Percentiles rank a stretch among this genome's conserved stretches.
Conservation (phyloP, 2,113 vertebrate species). For the Pyrgilauda ruficollis region DNA sequence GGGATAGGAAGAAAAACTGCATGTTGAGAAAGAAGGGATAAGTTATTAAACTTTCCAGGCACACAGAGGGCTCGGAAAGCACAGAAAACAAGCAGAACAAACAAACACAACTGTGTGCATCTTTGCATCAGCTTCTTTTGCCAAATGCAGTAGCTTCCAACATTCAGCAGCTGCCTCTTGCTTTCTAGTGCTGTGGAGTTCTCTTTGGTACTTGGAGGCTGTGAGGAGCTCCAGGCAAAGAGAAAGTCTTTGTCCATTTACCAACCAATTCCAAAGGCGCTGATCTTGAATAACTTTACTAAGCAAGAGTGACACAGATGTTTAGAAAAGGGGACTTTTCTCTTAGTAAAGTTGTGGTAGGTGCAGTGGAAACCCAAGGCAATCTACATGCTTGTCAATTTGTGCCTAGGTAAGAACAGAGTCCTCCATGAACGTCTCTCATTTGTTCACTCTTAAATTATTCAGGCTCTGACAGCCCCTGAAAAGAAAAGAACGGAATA, state of each 20-base stretch:
- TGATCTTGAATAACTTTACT: constrained; percentile 67
- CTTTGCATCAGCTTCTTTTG: constrained; percentile 66
- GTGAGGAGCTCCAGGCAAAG: constrained; percentile 64
- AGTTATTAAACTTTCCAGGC: constrained; percentile 62
- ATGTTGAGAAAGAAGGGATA: constrained; percentile 54
- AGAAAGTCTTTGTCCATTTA: constrained; percentile 66
- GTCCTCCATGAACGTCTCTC: constrained; percentile 59
- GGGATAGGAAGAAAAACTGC: constrained; percentile 55
- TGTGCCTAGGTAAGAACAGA: constrained; percentile 66
- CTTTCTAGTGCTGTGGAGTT: constrained; percentile 63
- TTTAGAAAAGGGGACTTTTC: constrained; percentile 52
- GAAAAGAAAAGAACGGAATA: constrained; percentile 65
- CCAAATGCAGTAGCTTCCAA: constrained; percentile 69
- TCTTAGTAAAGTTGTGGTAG: constrained; percentile 67
- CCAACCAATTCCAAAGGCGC: constrained; percentile 64
- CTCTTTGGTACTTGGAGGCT: constrained; percentile 67
- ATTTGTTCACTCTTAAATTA: constrained; percentile 67
- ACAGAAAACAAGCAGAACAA: constrained; percentile 68
- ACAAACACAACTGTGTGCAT: constrained; percentile 66
- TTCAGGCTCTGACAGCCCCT: constrained; percentile 68
- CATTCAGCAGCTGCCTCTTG: constrained; percentile 68
- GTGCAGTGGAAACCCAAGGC: constrained; percentile 65
- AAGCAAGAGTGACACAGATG: constrained; percentile 60
- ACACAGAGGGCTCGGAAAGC: constrained; percentile 60
- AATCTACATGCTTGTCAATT: constrained; percentile 62